Evolutionary conservation across 1,140 invertebrate species (phyloP), one percentile per base, ranked within the genome.

Genomic region (Lasioglossum baleicum): DNA sequence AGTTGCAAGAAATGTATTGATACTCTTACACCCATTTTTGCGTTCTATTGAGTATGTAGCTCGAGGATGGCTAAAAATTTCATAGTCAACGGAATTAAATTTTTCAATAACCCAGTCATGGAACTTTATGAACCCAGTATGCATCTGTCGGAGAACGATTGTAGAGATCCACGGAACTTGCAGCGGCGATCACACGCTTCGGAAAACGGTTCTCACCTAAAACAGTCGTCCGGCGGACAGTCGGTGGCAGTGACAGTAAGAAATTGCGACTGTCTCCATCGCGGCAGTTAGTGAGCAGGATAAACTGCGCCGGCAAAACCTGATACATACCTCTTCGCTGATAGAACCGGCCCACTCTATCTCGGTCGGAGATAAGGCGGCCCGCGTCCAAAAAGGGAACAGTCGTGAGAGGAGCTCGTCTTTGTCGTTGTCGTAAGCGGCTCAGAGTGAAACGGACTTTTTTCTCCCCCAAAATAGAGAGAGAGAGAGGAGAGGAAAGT

Each of bases 231-330:
- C 15, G 15, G 17, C 17, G 6, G 8, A 15, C n/a, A 64, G 31
- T 72, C 48, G 68, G 71, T 78, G 72, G 72, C 60, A 11, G 60
- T 20, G 20, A n/a, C 44, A 31, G 22, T 68, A 78, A 78, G 69
- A 78, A 78, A 78, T 64, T 64, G 48, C 70, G 63, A 42, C 60
- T 44, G 60, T 78, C 69, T 78, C 75, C 60, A 78, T 65, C 63
- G 68, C 63, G 40, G 60, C 8, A 13, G 42, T n/a, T 56, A 20
- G 13, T 63, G 60, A n/a, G 65, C 56, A 22, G 73, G 78, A 81
- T 84, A 81, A 84, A 84, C 83, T 83, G 69, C 44, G 42, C 53
- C 53, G 48, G 69, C 71, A 85, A 85, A 85, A 85, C 84, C 72
- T 84, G 74, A 72, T 84, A 84, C 71, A 84, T 81, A 78, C 61